A percentile compares a stretch with the other conserved stretches of the same genome.
phyloP scores from a whole-genome alignment of 1,140 invertebrate genomes.

The Dolichoris vasculosae region DNA sequence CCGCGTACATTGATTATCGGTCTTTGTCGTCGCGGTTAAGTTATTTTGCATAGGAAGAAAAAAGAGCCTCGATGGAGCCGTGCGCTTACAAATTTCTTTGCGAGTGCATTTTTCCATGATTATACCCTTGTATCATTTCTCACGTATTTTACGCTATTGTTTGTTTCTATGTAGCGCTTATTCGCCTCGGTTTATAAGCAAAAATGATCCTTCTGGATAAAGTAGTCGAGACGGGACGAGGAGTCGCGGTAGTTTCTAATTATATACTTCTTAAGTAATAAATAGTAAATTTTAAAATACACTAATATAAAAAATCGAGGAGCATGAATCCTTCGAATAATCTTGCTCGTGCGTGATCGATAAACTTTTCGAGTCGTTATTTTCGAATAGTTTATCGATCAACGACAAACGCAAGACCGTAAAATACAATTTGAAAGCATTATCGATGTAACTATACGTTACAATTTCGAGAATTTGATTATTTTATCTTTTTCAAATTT shows the following conservation, averaged over 20 bases:
- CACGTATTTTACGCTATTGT: conserved; percentile 37
- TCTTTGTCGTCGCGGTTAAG: conserved; percentile 45
- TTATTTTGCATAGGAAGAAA: conserved; percentile 21
- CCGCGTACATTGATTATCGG: conserved; percentile 28
- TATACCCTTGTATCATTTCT: conserved; percentile 24
- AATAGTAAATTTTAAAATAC: not conserved
- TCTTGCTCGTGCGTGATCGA: not conserved
- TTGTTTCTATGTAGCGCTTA: conserved; percentile 8
- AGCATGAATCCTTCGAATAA: conserved; percentile 21
- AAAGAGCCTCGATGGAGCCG: not conserved
- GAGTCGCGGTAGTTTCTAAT: not conserved
- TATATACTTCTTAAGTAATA: not conserved
- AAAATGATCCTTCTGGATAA: not conserved
- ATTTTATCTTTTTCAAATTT: not conserved
- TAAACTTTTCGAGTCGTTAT: not conserved
- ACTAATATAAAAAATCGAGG: not conserved
- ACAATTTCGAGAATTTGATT: not conserved
- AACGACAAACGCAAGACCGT: conserved; percentile 16
- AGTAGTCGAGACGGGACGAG: no score
- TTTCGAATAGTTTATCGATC: conserved; percentile 5
- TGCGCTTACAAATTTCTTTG: not conserved
- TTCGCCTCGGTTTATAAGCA: conserved; percentile 12
- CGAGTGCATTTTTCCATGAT: conserved; percentile 13
- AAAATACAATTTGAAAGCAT: not conserved
- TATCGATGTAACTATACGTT: not conserved